Base-by-base conservation (phyloP, 30 jellyfish, hydroid and myxozoan genomes). In the Nemopilema nomurai region DNA sequence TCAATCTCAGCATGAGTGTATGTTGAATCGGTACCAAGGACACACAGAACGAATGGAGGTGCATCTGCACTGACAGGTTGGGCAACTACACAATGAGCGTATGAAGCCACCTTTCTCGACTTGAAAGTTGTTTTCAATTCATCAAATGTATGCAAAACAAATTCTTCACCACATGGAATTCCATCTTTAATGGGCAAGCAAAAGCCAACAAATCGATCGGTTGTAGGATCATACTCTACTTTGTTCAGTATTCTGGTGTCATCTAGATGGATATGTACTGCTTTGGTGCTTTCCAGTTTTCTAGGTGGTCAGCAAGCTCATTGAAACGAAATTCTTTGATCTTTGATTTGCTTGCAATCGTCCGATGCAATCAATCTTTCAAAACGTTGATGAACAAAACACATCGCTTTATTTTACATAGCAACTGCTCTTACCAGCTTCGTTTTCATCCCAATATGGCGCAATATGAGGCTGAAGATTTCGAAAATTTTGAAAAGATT, bases 21-120 rank as follows among this genome's bases (percentile, higher is more conserved):
- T 62, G 52, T 82, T 22, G 91, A 49, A 82, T 70, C 82, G 7
- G 91, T 62, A 33, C 87, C 82, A 29, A 74, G 79, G 28, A 74
- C 85, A 74, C 25, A 74, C 9, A 74, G 0, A 0, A 76, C 22
- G 30, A 76, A 76, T 8, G 87, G 51, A 1, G 87, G 87, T 18
- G 87, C 83, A n/a, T n/a, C n/a, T n/a, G n/a, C n/a, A n/a, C n/a
- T n/a, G n/a, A n/a, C n/a, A n/a, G n/a, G n/a, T n/a, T n/a, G n/a
- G n/a, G n/a, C n/a, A n/a, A n/a, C n/a, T n/a, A n/a, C n/a, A n/a
- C n/a, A n/a, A n/a, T n/a, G 87, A 28, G 87, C 87, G 51, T 76
- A 76, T 50, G 53, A 49, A 28, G 29, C 87, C 23, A 76, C 65
- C 29, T 33, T 49, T 26, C 49, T 24, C 1, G 77, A 67, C 32